A percentile compares a stretch with the other conserved stretches of the same genome.
Conservation (phyloP, 2,113 vertebrate genomes). For the Sorex araneus region DNA sequence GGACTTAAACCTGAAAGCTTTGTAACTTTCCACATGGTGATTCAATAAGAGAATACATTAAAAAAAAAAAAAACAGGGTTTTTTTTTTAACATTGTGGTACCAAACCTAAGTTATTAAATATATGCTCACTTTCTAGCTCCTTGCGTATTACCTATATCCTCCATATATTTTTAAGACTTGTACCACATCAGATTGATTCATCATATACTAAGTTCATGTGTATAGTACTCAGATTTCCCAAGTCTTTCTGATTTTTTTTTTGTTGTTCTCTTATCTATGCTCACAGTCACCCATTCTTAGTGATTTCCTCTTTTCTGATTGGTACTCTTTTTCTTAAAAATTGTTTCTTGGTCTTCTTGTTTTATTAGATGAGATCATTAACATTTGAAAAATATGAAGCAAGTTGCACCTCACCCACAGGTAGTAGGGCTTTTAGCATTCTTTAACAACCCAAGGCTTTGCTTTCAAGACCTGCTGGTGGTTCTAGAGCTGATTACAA, state of each 20-base stretch:
- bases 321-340: slow-evolving; percentile 24
- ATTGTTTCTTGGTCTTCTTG: slow-evolving; percentile 59
- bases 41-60: too few relatives aligned
- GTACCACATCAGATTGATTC: background rate
- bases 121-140: slow-evolving; percentile 64
- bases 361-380: slow-evolving; percentile 55
- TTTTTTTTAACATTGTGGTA: slow-evolving; percentile 48
- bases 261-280: background rate
- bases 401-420: background rate
- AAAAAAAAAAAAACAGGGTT: too few relatives aligned
- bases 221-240: slow-evolving; percentile 46
- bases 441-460: background rate
- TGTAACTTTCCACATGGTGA: too few relatives aligned
- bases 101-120: slow-evolving; percentile 45
- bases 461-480: slow-evolving; percentile 17
- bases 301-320: background rate
- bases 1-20: too few relatives aligned
- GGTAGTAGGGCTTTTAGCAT: slow-evolving; percentile 38
- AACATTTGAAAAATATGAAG: slow-evolving; percentile 44
- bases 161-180: slow-evolving; percentile 54
- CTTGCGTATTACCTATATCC: slow-evolving; percentile 1
- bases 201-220: background rate
- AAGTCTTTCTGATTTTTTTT: background rate
- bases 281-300: background rate
- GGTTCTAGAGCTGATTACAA: slow-evolving; percentile 58